Evolutionary conservation across 2,888 invertebrate genomes (phyloP), one percentile per base, ranked within the genome.

Genomic region (Stegana nigrithorax): DNA sequence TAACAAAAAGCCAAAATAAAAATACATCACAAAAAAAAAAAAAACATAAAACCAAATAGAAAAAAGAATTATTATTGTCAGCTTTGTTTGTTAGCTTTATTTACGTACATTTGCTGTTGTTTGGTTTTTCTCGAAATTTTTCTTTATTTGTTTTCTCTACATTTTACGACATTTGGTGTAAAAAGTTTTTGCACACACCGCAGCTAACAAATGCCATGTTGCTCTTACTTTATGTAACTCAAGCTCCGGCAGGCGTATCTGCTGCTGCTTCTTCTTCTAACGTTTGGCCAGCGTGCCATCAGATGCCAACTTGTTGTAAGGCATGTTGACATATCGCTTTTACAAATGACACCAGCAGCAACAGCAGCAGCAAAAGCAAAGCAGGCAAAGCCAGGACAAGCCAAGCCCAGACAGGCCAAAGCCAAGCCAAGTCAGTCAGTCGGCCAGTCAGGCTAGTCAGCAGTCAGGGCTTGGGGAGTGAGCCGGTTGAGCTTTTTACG

Each of bases 251-350:
- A 42, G 60, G 25, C 21, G 23, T 42, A 44, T 21, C 17, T 42
- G 53, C 25, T 60, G 60, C 27, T 60, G 60, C 21, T 60, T 55
- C 55, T 32, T 17, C 14, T 55, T 71, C 70, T 70, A 66, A 7
- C 27, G 25, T 47, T 58, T n/a, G n/a, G n/a, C n/a, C n/a, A 68
- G 69, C 67, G 71, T 44, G 59, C 75, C 39, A 45, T 17, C 19
- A 32, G 53, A 55, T 10, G 72, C 71, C 69, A 73, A 79, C 72
- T 78, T 78, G 80, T 79, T 80, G 81, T 73, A 76, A 75, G 81
- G 70, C 80, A 78, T 81, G 81, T 81, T 81, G 83, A 81, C 81
- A 81, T 81, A 81, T 82, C 81, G 82, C 81, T 81, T 81, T 81
- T 82, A 77, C 83, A 82, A 81, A 82, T 83, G 81, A 81, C 81